A percentile compares a stretch with the other conserved stretches of the same genome.
These are phyloP conservation scores for Acomys russatus DNA, from an alignment of 2,797 vertebrate species.

Conservation along the genomic window DNA sequence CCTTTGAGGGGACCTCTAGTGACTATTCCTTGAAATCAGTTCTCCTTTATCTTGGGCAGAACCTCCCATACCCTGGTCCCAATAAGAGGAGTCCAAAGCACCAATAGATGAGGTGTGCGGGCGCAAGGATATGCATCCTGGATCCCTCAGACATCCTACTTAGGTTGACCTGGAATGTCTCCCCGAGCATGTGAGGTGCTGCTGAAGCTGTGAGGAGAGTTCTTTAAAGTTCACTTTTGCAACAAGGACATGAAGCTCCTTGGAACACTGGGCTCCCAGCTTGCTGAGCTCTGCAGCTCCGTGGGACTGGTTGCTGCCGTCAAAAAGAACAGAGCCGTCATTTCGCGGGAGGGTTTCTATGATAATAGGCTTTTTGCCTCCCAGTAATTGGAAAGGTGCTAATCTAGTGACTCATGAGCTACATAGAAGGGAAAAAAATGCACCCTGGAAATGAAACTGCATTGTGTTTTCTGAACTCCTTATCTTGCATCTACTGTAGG, in stretches of 20 bases:
- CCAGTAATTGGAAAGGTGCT: constrained; percentile 81
- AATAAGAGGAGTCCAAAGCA: not conserved
- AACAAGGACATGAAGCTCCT: constrained; percentile 75
- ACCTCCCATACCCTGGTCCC: not conserved
- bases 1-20: not conserved
- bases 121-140: not conserved
- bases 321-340: constrained; percentile 78
- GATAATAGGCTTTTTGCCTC: constrained; percentile 65
- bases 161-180: not conserved
- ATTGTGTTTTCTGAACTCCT: constrained; percentile 62
- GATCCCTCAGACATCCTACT: not conserved
- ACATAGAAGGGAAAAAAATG: constrained; percentile 63
- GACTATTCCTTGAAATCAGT: not conserved
- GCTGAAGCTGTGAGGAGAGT: constrained; percentile 23
- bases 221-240: constrained; percentile 78
- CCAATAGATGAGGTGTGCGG: not conserved
- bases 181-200: not conserved
- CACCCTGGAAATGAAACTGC: constrained; percentile 77
- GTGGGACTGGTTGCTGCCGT: constrained; percentile 75
- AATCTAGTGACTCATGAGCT: constrained; percentile 85
- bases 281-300: constrained; percentile 76
- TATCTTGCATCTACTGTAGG: constrained; percentile 7
- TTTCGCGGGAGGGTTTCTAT: constrained; percentile 66
- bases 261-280: constrained; percentile 47
- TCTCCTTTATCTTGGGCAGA: not conserved